Base-by-base conservation (phyloP, 1,140 invertebrate species). In the Protaetia brevitarsis region DNA sequence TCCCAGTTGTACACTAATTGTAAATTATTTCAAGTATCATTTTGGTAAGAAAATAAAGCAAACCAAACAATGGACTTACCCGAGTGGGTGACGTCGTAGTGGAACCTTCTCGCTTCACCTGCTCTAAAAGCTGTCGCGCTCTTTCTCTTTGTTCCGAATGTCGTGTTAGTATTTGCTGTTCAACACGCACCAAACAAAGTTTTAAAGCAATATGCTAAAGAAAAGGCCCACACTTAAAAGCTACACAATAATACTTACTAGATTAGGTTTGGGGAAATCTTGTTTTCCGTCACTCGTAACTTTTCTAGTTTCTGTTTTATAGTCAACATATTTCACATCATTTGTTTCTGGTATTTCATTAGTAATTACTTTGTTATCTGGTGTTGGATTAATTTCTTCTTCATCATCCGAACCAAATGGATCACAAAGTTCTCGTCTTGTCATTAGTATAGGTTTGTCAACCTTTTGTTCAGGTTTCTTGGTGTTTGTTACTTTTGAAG, bases 381-480 rank as follows among this genome's bases (percentile, higher is more conserved):
- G 16, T 26, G 31, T 67, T 28, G 45, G 56, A 28, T 26, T 19
- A 41, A 36, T 76, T 10, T 92, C 89, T 60, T 94, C 92, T 71
- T 96, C 93, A 28, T 94, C 92, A 76, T 95, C 92, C 56, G 92
- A 94, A 51, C 92, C 94, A 81, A 96, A 95, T 2, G 94, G 93
- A 83, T 96, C 94, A 11, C 88, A 89, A 63, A 93, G 83, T 80
- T 95, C 91, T 63, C 92, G 88, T 67, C 91, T 84, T 1, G 92
- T 94, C 92, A 95, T 94, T 71, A 95, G 79, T 70, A 85, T 80
- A 37, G 83, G 83, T 71, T 83, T 82, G 67, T 82, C 79, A 29
- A 78, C 74, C 21, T 62, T 62, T 34, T 31, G 59, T 67, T 78
- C 73, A 6, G 21, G 30, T 56, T 73, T 72, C 36, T 73, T 75